phyloP scores from a whole-genome alignment of 2,113 vertebrate species.

The Corapipo altera region DNA sequence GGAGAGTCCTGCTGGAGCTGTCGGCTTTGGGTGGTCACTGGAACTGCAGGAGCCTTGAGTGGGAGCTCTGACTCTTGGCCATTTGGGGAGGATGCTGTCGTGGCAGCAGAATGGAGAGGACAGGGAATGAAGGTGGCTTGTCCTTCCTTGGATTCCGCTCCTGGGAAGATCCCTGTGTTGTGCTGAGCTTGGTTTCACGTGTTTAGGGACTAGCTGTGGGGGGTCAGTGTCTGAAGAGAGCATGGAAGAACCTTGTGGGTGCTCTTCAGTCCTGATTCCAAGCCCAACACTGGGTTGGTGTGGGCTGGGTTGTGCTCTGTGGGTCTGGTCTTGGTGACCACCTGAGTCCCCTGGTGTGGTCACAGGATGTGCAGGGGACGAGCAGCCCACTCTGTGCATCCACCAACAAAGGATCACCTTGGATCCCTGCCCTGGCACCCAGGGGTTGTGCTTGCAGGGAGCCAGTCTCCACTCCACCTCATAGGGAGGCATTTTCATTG shows the following conservation, averaged over 20 bases:
- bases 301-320: neutral
- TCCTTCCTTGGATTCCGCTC: neutral
- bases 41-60: neutral
- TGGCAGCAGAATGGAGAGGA: neutral
- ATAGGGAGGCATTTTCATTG: neutral
- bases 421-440: neutral
- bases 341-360: fast-evolving
- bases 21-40: neutral
- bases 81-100: neutral
- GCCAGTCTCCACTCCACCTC: neutral
- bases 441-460: neutral
- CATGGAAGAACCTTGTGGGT: neutral
- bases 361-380: fast-evolving
- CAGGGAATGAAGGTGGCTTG: neutral
- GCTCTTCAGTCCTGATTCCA: neutral
- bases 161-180: neutral
- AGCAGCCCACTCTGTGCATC: neutral
- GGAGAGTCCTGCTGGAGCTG: neutral
- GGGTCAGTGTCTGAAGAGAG: neutral
- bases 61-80: neutral
- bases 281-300: neutral
- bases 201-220: neutral
- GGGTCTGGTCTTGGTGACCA: neutral
- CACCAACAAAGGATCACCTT: neutral
- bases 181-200: neutral